Evolutionary conservation across 37 sponge, comb jelly and placozoan species (phyloP), one percentile per base, ranked within the genome.

Genomic region (Aplysina aerophoba): DNA sequence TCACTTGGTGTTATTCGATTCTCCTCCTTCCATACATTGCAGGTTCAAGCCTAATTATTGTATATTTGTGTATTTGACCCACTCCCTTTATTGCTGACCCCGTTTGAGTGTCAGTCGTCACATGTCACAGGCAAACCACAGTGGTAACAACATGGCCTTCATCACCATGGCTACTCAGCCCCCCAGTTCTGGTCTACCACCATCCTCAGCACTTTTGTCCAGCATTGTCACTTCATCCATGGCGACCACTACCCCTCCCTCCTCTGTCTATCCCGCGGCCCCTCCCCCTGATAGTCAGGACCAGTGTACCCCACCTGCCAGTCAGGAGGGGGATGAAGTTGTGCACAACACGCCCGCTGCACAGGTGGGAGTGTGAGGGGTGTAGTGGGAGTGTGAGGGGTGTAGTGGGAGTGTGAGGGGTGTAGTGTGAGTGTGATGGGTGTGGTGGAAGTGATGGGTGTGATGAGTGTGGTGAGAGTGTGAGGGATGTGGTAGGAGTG

Each of bases 81-180:
- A 44, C 50, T 44, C 50, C 50, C 50, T 44, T 8, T 44, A 44
- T 8, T 44, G 8, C 50, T 44, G 50, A 8, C 50, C 50, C 50
- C 50, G 8, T 44, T 44, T 8, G 50, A 11, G 50, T 44, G 50
- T 44, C 50, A 44, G 50, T 44, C 50, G 3, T 44, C 50, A 44
- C 22, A 80, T 80, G 81, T 57, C 81, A 80, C 81, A 80, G 59
- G 81, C 81, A 55, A 54, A 35, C 59, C 55, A 56, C 28, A 56
- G 59, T 56, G n/a, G n/a, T n/a, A 69, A 15, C 27, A 35, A 69
- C 17, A 28, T 35, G 27, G 31, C 31, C 15, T 55, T 57, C 58
- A 44, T 78, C 54, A 39, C 79, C 25, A 78, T 44, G 39, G 35
- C 73, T 17, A 78, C 79, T n/a, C 59, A 33, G 25, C 71, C 71